Conservation (phyloP, 1,140 invertebrate species). For the Spodoptera litura region DNA sequence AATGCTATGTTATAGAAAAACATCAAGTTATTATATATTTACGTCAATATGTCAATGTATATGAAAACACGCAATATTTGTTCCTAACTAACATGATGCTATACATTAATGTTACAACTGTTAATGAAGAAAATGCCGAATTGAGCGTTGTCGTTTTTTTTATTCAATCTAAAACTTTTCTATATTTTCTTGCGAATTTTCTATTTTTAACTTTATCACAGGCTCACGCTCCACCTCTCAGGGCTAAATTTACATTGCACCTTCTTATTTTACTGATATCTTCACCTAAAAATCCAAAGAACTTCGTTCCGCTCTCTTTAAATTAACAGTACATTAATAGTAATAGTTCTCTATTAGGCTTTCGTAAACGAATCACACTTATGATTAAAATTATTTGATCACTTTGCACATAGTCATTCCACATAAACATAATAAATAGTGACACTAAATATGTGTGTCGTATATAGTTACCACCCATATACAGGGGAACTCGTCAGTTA, state of each 20-base stretch:
- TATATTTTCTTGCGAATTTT: constrained; percentile 61
- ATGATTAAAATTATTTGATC: constrained; percentile 34
- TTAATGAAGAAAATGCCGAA: constrained; percentile 56
- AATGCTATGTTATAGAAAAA: constrained; percentile 78
- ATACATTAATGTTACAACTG: constrained; percentile 54
- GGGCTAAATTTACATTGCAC: constrained; percentile 74
- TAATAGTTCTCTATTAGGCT: constrained; percentile 48
- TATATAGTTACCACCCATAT: constrained; percentile 33
- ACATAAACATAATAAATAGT: constrained; percentile 34
- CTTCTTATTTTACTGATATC: constrained; percentile 64
- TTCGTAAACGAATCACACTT: constrained; percentile 51
- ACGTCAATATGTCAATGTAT: constrained; percentile 68
- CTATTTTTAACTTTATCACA: constrained; percentile 81
- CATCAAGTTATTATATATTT: constrained; percentile 63
- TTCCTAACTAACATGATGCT: constrained; percentile 67
- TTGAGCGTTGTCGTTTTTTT: constrained; percentile 69
- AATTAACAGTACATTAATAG: constrained; percentile 47
- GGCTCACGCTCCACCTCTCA: constrained; percentile 78
- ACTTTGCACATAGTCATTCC: constrained; percentile 34
- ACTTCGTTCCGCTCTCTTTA: constrained; percentile 67
- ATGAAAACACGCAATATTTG: constrained; percentile 79
- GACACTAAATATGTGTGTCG: constrained; percentile 36
- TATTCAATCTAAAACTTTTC: constrained; percentile 57
- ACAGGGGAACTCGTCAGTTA: constrained; percentile 11
- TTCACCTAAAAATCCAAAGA: constrained; percentile 62